phyloP scores from a whole-genome alignment of 2,797 vertebrate genomes.

The Botia kubotai region DNA sequence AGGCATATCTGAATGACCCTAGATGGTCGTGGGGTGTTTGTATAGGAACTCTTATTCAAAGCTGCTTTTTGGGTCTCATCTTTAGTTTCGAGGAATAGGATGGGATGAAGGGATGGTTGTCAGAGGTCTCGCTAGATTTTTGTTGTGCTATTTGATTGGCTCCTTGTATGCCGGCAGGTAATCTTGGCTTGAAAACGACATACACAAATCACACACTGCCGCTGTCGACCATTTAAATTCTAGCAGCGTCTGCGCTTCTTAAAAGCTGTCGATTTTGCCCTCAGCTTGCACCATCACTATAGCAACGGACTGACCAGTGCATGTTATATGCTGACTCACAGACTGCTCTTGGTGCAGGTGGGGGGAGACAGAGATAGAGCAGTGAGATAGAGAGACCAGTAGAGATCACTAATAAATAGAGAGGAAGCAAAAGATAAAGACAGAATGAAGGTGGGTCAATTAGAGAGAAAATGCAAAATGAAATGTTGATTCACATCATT shows the following conservation, averaged over 20 bases:
- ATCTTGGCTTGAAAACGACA: conserved; percentile 32
- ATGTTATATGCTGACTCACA: conserved; percentile 73
- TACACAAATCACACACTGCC: not conserved
- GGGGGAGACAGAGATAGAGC: not conserved
- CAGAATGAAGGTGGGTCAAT: not conserved
- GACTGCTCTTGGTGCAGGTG: conserved; percentile 58
- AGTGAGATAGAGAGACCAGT: not conserved
- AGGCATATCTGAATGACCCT: conserved; percentile 39
- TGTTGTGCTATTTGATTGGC: conserved; percentile 29
- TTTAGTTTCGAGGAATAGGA: conserved; percentile 21
- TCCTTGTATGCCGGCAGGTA: conserved; percentile 36
- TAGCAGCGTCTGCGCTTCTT: conserved; percentile 59
- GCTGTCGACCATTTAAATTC: conserved; percentile 71
- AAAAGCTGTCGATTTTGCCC: conserved; percentile 64
- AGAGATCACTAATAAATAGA: conserved; percentile 27
- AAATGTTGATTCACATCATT: not conserved
- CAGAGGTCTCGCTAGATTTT: conserved; percentile 26
- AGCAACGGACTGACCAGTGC: conserved; percentile 71
- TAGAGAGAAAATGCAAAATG: not conserved
- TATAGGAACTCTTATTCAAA: conserved; percentile 19
- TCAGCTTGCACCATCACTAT: conserved; percentile 70
- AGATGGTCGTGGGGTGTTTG: not conserved
- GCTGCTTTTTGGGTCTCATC: not conserved
- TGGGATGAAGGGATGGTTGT: conserved; percentile 25
- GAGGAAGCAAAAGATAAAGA: not conserved